Conservation (phyloP, 2,797 vertebrate genomes). For the Erethizon dorsatum region DNA sequence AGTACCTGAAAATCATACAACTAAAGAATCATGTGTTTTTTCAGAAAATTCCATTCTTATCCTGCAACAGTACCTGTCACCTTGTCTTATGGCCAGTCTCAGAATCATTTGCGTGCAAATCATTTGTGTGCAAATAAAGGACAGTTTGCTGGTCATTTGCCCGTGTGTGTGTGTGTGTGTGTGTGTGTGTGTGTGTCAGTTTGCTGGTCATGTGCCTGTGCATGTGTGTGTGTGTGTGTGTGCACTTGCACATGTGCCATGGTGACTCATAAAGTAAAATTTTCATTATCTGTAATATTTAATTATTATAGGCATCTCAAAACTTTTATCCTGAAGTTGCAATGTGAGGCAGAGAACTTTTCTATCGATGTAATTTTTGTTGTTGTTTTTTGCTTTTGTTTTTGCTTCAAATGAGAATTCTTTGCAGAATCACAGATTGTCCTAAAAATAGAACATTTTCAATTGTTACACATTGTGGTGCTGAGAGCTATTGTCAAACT, state of each 20-base stretch:
- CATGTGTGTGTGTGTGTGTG: neutral
- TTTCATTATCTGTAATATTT: neutral
- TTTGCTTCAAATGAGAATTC: neutral
- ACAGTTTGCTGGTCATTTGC: neutral
- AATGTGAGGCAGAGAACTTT: neutral
- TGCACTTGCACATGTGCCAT: neutral
- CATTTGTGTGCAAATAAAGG: neutral
- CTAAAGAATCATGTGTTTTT: neutral
- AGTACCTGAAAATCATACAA: neutral
- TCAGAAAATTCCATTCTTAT: neutral
- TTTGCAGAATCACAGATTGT: neutral
- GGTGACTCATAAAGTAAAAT: neutral
- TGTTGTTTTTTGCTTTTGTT: neutral
- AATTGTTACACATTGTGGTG: neutral
- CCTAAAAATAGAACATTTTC: neutral
- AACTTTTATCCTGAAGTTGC: conserved; percentile 4
- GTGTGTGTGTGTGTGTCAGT: neutral
- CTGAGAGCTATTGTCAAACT: neutral
- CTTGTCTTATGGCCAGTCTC: neutral
- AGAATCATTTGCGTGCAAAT: neutral
- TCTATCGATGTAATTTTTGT: neutral
- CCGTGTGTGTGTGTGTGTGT: neutral
- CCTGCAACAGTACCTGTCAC: neutral
- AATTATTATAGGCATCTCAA: neutral
- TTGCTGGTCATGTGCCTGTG: neutral